Conservation (phyloP, 2,797 vertebrate species). For the Poliocrania exsul region DNA sequence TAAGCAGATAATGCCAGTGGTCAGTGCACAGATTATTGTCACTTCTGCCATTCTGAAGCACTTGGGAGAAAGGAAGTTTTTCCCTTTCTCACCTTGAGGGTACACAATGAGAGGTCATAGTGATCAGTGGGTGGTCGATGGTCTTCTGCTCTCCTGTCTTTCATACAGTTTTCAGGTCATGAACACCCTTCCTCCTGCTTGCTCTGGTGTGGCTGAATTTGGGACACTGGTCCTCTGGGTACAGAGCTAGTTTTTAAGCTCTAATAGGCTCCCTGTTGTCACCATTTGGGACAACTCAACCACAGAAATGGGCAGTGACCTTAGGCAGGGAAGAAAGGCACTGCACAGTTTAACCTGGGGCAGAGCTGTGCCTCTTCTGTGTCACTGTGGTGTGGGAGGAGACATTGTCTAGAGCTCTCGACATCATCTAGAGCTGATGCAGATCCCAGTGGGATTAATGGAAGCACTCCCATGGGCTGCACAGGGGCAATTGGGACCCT, state of each 20-base stretch:
- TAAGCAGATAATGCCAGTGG: neutral
- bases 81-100: neutral
- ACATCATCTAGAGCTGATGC: neutral
- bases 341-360: accelerated
- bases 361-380: neutral
- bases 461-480: neutral
- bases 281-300: neutral
- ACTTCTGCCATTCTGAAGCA: neutral
- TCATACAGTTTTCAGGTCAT: neutral
- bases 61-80: neutral
- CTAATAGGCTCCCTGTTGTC: neutral
- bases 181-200: neutral
- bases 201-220: neutral
- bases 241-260: neutral
- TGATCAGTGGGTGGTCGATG: neutral
- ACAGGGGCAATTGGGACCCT: neutral
- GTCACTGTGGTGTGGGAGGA: neutral
- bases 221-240: neutral
- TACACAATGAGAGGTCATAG: accelerated
- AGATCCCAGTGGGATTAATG: neutral
- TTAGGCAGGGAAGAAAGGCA: neutral
- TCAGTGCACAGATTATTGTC: neutral
- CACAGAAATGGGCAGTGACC: neutral
- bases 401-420: neutral
- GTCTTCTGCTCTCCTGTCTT: neutral